phyloP scores from a whole-genome alignment of 2,113 vertebrate species.

The Bambusicola thoracicus region DNA sequence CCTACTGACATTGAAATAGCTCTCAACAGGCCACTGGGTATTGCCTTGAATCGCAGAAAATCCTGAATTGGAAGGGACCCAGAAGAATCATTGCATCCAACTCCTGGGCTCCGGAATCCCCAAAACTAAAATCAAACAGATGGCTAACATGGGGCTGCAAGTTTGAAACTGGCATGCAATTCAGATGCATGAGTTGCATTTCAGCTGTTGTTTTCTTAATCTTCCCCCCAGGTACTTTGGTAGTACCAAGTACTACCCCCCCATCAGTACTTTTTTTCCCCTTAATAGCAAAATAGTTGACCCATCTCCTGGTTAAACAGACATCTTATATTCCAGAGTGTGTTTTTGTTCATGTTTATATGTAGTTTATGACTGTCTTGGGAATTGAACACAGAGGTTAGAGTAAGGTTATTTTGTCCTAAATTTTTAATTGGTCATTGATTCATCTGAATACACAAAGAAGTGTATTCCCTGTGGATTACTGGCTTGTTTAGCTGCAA shows the following conservation, averaged over 20 bases:
- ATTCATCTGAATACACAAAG: background rate
- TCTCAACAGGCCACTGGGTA: fast-evolving
- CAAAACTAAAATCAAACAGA: background rate
- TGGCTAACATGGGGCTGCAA: background rate
- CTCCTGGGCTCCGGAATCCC: background rate
- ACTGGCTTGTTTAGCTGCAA: background rate
- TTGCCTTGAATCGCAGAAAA: background rate
- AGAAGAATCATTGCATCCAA: background rate
- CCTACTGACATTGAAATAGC: background rate
- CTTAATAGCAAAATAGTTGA: background rate
- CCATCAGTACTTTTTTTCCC: fast-evolving
- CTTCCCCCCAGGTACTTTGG: background rate
- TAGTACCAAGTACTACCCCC: too few species aligned
- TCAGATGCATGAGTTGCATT: background rate
- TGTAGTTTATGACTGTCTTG: background rate
- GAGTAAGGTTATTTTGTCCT: background rate
- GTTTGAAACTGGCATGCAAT: background rate
- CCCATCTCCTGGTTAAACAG: background rate
- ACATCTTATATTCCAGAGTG: background rate
- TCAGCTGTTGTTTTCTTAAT: background rate
- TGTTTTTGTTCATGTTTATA: background rate
- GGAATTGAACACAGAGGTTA: background rate
- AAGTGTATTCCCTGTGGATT: background rate
- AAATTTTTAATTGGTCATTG: background rate
- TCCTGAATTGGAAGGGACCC: background rate